Evolutionary conservation across 2,797 vertebrate species (phyloP), one percentile per base, ranked within the genome.

Genomic region (Parauchenoglanis punctatus): DNA sequence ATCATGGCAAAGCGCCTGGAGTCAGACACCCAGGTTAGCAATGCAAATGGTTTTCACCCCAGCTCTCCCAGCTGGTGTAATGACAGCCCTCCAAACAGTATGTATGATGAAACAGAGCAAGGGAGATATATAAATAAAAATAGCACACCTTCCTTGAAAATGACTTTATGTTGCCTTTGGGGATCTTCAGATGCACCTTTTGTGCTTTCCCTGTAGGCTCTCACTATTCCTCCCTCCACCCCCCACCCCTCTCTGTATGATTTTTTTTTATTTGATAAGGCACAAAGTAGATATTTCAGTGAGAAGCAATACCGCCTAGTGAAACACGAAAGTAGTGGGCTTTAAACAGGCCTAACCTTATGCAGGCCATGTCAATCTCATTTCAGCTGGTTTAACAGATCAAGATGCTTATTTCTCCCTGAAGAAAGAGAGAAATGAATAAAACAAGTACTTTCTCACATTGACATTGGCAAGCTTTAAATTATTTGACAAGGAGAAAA

Each of bases 1-100:
- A 97, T 98, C 97, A 97, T 96, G 93, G 95, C 96, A 95, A 93
- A 97, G 95, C 93, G 97, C 97, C 97, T 95, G 96, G 95, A 98
- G 97, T 98, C 97, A 97, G 96, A 96, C 96, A 94, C 94, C 94
- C 96, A 94, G 95, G 95, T 95, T 96, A 96, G 95, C 95, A 96
- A 95, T 96, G 95, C 94, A 95, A 96, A 95, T 95, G 96, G 93
- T 94, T 92, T 93, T 93, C 91, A 89, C 84, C 94, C 94, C 94
- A 88, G 94, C 91, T 87, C 91, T 96, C 96, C 95, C 95, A 94
- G 95, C 95, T 95, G 94, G 93, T 94, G 95, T 96, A 96, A 96
- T 96, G 95, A 96, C 94, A 95, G 94, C 94, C 94, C 94, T 93
- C 95, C 94, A 95, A 96, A 96, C 95, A 95, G 95, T 95, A 93